Base-by-base conservation (phyloP, 2,113 vertebrate species). In the Sphyrna mokarran region DNA sequence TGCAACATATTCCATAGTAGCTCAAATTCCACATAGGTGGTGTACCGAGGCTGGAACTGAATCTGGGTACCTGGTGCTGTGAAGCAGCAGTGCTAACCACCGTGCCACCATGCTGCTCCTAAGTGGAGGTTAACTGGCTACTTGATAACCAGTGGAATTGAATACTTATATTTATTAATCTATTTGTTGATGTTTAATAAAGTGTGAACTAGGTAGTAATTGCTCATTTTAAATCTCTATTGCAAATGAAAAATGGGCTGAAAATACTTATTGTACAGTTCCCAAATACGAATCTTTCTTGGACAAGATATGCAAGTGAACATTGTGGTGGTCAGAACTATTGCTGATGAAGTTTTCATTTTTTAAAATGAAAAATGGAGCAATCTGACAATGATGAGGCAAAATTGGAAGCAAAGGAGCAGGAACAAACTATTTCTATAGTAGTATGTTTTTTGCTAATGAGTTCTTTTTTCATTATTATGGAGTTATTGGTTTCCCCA, bases 241-340 rank as follows among this genome's bases (percentile, higher is more conserved):
- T 93, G n/a, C 2, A n/a, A 63, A 22, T 95, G 40, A 48, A 94
- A 95, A 95, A 95, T 95, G 23, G 37, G 66, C 48, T 95, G 68
- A 22, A 26, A 95, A 22, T 20, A 63, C 87, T 61, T 40, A 4
- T 69, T n/a, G 1, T 40, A 48, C 1, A 1, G 40, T 72, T 95
- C 40, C 37, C 40, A 0, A 23, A 43, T 70, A 37, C 20, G 43
- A 43, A 18, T 26, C 10, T 72, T 48, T 29, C 68, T 58, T 11
- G 22, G 70, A 54, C 10, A 69, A 70, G 68, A 48, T 89, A 72
- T 23, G 23, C 22, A 72, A 26, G 40, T 26, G 40, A 70, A 18
- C 22, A 13, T 70, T 23, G 43, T 43, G 33, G n/a, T 9, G 20
- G 16, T 93, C 8, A 18, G 33, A 93, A 66, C 26, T n/a, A 66